Base-by-base conservation (phyloP, 2,888 invertebrate genomes). In the Malacosoma neustria region DNA sequence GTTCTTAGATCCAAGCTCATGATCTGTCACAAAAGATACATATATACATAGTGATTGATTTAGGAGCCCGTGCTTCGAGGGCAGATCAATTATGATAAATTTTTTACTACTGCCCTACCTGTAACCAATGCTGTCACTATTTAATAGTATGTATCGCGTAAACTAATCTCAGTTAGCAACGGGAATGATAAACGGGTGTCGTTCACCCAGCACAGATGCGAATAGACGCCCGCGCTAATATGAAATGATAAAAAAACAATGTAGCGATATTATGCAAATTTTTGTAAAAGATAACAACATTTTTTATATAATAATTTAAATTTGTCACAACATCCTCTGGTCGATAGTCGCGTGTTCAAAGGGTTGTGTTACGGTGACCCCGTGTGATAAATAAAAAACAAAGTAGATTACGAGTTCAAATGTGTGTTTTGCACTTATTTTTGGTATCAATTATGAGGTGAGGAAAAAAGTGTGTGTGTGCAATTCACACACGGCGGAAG, bases 131-230 rank as follows among this genome's bases (percentile, higher is more conserved):
- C n/a, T n/a, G n/a, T n/a, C n/a, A n/a, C n/a, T n/a, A n/a, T n/a
- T n/a, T n/a, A n/a, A n/a, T n/a, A n/a, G n/a, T n/a, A n/a, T n/a
- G n/a, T n/a, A n/a, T n/a, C n/a, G n/a, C n/a, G n/a, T n/a, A n/a
- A n/a, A n/a, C n/a, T n/a, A n/a, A n/a, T 37, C 39, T 31, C 51
- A 42, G 52, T 53, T 63, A 46, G 58, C 54, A 62, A 65, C 60
- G 3, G n/a, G 53, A 38, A 36, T 47, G 62, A 62, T 64, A 64
- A 49, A 45, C 12, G 35, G 34, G 29, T 61, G 48, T 39, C 55
- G 42, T 59, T 62, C 50, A 64, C 62, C 58, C 61, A 35, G 35
- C 34, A 36, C 44, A 47, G 46, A 51, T 42, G 46, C 40, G 32
- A 36, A 39, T 45, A 22, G 22, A 22, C 22, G 22, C 22, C 22